Conservation (phyloP, 2,797 vertebrate species). For the Enteromius mattozi region DNA sequence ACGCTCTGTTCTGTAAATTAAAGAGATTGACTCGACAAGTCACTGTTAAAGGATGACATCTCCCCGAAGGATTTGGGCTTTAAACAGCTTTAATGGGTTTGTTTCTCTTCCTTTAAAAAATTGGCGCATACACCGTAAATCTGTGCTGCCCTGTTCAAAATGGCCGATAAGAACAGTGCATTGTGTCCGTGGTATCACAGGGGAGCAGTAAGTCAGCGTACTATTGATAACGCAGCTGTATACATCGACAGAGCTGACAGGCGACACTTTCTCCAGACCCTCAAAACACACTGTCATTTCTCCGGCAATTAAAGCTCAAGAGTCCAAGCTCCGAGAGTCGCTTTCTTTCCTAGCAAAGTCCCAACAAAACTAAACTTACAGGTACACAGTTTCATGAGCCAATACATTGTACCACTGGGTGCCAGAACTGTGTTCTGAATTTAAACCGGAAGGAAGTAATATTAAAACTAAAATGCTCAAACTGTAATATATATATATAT, state of each 20-base stretch:
- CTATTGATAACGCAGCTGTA: conserved; percentile 32
- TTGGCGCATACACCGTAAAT: conserved; percentile 55
- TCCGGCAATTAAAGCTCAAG: background rate
- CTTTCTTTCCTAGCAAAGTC: background rate
- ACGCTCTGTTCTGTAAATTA: conserved; percentile 41
- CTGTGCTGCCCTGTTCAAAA: conserved; percentile 44
- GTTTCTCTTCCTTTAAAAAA: conserved; percentile 56
- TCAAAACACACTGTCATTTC: conserved; percentile 3
- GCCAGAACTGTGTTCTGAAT: background rate
- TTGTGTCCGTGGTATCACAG: conserved; percentile 42
- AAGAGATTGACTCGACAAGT: conserved; percentile 43
- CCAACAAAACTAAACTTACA: background rate
- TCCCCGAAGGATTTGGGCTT: conserved; percentile 34
- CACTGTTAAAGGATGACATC: conserved; percentile 41
- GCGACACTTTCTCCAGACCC: conserved; percentile 14
- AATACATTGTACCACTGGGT: background rate
- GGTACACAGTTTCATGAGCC: background rate
- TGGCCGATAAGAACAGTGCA: conserved; percentile 52
- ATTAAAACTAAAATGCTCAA: background rate
- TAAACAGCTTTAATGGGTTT: conserved; percentile 48
- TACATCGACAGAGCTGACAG: conserved; percentile 47
- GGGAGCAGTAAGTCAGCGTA: conserved; percentile 33
- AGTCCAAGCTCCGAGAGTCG: background rate
- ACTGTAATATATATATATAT: background rate
- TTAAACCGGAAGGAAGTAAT: background rate